Evolutionary conservation across 64 coral and sea anemone genomes (phyloP).

Genomic region (Cladopsammia gracilis): DNA sequence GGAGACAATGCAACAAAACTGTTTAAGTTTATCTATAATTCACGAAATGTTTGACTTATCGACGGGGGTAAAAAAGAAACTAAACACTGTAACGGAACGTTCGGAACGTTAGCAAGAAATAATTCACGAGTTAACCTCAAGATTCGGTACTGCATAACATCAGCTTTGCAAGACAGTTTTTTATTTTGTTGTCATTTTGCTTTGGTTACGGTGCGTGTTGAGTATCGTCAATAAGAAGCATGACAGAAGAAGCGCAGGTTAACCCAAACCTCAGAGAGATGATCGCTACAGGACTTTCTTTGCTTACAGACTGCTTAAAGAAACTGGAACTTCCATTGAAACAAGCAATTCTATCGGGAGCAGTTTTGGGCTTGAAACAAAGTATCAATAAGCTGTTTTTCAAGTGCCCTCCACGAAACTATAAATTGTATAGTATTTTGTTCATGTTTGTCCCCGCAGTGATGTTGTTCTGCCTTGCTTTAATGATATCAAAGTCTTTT

Average conservation of each 20-base stretch:
- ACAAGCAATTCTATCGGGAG: neutral
- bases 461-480: neutral
- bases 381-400: neutral
- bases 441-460: neutral
- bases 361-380: constrained; percentile 1
- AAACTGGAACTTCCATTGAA: constrained; percentile 9
- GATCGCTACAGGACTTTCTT: neutral
- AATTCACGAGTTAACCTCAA: no score
- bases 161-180: no score
- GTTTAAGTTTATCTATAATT: no score
- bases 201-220: no score
- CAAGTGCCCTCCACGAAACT: neutral
- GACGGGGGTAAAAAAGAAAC: neutral
- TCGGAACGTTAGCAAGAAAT: no score
- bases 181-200: no score
- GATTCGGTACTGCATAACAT: no score
- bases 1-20: neutral
- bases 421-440: neutral
- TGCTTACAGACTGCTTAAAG: neutral
- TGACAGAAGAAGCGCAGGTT: neutral
- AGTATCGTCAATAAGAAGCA: neutral
- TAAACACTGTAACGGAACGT: neutral
- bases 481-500: neutral
- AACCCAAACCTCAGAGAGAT: neutral
- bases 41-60: no score